Evolutionary conservation across 2,113 vertebrate genomes (phyloP).

Genomic region (Tupaia tana): DNA sequence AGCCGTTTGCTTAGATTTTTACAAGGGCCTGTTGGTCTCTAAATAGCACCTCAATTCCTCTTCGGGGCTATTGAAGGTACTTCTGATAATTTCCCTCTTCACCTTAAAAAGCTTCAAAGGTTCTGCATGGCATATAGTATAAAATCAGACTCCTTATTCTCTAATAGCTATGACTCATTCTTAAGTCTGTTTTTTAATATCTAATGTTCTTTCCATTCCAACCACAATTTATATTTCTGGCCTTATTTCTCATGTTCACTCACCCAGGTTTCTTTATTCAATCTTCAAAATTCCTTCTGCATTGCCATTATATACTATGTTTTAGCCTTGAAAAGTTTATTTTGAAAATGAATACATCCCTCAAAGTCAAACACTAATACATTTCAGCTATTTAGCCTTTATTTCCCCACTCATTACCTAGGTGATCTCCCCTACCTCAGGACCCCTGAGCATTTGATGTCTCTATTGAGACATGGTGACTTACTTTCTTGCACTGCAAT

Average conservation of each 20-base stretch:
- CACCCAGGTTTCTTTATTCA: constrained; percentile 24
- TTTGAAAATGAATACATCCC: constrained; percentile 14
- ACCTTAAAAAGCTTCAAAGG: constrained; percentile 7
- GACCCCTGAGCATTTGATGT: neutral
- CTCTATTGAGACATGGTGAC: neutral
- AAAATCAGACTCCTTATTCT: neutral
- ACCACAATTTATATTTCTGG: constrained; percentile 32
- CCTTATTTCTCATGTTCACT: neutral
- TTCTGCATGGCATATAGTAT: neutral
- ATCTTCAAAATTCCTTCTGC: neutral
- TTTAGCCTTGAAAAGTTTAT: neutral
- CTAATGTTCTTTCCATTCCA: neutral
- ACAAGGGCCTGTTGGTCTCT: neutral
- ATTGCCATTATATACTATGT: neutral
- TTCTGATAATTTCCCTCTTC: constrained; percentile 8
- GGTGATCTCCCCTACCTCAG: neutral
- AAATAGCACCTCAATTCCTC: neutral
- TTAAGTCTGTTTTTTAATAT: neutral
- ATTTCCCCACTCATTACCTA: neutral
- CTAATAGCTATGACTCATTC: neutral
- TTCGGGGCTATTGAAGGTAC: neutral
- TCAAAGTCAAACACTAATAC: constrained; percentile 46
- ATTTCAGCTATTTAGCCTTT: neutral
- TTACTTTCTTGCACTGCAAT: neutral
- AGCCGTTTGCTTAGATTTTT: neutral